phyloP scores from a whole-genome alignment of 1,140 invertebrate species.

The Drosophila arawakana region DNA sequence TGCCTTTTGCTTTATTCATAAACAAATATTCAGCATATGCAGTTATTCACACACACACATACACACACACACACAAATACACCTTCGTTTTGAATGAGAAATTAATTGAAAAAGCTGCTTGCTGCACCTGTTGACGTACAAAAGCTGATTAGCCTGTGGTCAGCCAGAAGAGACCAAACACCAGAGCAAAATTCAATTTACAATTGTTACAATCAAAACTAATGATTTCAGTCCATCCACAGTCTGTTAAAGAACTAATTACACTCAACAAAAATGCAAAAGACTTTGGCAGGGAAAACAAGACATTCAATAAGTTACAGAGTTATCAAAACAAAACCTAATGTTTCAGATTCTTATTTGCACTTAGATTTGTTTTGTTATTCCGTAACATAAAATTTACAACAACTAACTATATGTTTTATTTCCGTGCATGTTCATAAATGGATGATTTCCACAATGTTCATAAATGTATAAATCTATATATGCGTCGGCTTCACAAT shows the following conservation, averaged over 20 bases:
- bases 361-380: too few relatives aligned
- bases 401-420: constrained; percentile 4
- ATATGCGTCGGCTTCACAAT: constrained; percentile 25
- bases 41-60: not conserved
- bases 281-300: too few relatives aligned
- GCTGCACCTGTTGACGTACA: constrained; percentile 60
- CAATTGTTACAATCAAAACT: constrained; percentile 52
- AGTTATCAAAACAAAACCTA: not conserved
- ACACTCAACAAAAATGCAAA: not conserved
- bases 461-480: constrained; percentile 5
- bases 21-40: constrained; percentile 5
- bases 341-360: not conserved
- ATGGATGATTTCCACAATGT: constrained; percentile 48
- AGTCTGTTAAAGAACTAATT: not conserved
- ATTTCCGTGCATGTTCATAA: constrained; percentile 42
- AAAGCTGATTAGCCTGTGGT: constrained; percentile 66
- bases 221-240: constrained; percentile 1
- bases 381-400: too few relatives aligned
- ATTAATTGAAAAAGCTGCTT: constrained; percentile 50
- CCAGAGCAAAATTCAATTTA: constrained; percentile 65
- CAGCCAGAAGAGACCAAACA: not conserved
- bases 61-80: not conserved
- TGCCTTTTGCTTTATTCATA: constrained; percentile 38
- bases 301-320: not conserved
- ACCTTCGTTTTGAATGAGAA: constrained; percentile 10